Conservation (phyloP, 2,888 invertebrate genomes). For the Fragum whitleyi region DNA sequence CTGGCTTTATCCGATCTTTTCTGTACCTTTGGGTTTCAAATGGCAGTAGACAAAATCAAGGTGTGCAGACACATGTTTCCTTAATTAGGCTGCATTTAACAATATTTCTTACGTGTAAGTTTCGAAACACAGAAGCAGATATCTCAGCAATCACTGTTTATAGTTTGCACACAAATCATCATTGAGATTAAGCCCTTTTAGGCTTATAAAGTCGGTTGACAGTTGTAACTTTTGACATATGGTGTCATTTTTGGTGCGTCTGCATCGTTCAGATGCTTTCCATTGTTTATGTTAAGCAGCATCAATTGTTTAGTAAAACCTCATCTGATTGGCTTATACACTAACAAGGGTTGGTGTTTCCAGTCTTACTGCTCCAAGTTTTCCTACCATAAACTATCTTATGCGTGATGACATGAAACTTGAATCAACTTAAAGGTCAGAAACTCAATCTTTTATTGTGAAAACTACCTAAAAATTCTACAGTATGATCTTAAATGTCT, state of each 20-base stretch:
- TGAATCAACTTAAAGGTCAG: too few species aligned
- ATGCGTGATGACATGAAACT: too few species aligned
- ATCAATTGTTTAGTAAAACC: background rate
- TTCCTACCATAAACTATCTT: too few species aligned
- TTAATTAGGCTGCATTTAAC: background rate
- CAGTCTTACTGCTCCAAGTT: too few species aligned
- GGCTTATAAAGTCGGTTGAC: background rate
- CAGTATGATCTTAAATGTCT: background rate
- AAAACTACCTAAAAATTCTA: too few species aligned
- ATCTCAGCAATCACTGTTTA: background rate
- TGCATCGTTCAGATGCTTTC: slow-evolving; percentile 50
- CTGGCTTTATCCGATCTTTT: too few species aligned
- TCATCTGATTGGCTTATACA: slow-evolving; percentile 36
- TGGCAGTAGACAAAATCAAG: too few species aligned
- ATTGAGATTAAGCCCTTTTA: background rate
- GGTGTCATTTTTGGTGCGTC: slow-evolving; percentile 29
- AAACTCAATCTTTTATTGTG: too few species aligned
- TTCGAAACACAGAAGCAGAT: background rate
- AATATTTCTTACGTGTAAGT: background rate
- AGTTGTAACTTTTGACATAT: slow-evolving; percentile 44
- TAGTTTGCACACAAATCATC: background rate
- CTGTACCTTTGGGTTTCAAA: too few species aligned
- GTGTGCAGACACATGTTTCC: background rate
- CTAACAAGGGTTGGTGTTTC: background rate
- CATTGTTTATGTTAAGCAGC: slow-evolving; percentile 63